phyloP scores from a whole-genome alignment of 2,888 invertebrate species.

The Lingula anatina region DNA sequence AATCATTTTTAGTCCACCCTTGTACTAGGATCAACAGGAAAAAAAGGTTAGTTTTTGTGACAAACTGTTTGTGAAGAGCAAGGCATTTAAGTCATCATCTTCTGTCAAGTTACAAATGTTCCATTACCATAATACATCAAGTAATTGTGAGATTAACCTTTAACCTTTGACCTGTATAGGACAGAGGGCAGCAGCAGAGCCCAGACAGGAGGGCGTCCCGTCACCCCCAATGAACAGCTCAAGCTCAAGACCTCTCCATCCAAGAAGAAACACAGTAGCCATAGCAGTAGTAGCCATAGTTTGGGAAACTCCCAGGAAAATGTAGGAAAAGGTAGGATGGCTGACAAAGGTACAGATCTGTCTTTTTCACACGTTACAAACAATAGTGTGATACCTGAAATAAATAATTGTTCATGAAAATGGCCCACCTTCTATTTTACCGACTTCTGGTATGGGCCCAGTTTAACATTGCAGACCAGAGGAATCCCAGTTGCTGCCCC shows the following conservation, averaged over 20 bases:
- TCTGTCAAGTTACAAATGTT: background rate
- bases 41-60: background rate
- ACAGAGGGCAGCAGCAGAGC: constrained; percentile 33
- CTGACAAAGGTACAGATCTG: no score
- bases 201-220: constrained; percentile 21
- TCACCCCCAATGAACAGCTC: constrained; percentile 34
- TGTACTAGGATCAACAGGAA: background rate
- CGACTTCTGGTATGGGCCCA: no score
- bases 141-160: background rate
- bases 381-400: no score
- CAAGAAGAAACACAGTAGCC: constrained; percentile 12
- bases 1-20: background rate
- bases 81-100: background rate
- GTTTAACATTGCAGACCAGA: no score
- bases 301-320: constrained; percentile 9
- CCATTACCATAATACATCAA: background rate
- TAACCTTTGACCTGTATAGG: constrained; percentile 15
- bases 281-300: constrained; percentile 4
- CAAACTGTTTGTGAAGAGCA: background rate
- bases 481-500: no score
- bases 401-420: no score
- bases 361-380: no score
- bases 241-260: constrained; percentile 23
- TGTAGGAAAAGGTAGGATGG: constrained; percentile 9
- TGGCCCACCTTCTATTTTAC: no score